These are phyloP conservation scores for Microcebus ravelobensis DNA, from an alignment of 2,113 vertebrate genomes.

Conservation along the genomic window DNA sequence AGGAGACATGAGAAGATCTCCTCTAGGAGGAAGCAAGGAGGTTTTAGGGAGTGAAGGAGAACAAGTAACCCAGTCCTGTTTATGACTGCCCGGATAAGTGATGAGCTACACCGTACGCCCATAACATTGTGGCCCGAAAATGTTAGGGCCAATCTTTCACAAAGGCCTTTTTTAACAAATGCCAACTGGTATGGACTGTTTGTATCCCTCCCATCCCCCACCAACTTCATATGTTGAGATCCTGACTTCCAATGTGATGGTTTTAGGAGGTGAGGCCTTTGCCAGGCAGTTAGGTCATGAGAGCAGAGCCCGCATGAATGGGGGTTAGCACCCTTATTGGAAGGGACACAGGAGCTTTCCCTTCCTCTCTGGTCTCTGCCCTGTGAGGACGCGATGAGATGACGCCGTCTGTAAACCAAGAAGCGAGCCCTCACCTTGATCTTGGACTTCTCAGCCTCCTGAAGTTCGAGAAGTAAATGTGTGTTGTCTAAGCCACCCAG, in stretches of 20 bases:
- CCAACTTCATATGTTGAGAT: not conserved
- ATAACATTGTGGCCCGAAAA: too few relatives aligned
- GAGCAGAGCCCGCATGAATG: not conserved
- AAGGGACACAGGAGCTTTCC: not conserved
- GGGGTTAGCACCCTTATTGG: not conserved
- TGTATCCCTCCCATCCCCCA: not conserved
- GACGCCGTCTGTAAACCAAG: not conserved
- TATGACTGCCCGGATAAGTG: not conserved
- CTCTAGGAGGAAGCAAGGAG: not conserved
- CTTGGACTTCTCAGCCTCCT: not conserved
- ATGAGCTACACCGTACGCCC: rapidly evolving
- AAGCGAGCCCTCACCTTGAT: not conserved
- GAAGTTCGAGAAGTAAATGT: not conserved
- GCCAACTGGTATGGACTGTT: not conserved
- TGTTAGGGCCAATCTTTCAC: not conserved
- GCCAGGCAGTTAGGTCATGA: not conserved
- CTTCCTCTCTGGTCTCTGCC: not conserved
- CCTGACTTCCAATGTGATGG: not conserved
- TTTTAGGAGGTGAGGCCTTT: not conserved
- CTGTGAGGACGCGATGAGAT: not conserved
- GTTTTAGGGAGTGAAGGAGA: too few relatives aligned
- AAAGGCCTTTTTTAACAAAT: too few relatives aligned
- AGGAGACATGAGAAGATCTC: not conserved
- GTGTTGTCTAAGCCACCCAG: not conserved
- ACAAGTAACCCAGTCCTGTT: not conserved